Evolutionary conservation across 2,797 vertebrate genomes (phyloP).

Genomic region (Ispidina lecontei): DNA sequence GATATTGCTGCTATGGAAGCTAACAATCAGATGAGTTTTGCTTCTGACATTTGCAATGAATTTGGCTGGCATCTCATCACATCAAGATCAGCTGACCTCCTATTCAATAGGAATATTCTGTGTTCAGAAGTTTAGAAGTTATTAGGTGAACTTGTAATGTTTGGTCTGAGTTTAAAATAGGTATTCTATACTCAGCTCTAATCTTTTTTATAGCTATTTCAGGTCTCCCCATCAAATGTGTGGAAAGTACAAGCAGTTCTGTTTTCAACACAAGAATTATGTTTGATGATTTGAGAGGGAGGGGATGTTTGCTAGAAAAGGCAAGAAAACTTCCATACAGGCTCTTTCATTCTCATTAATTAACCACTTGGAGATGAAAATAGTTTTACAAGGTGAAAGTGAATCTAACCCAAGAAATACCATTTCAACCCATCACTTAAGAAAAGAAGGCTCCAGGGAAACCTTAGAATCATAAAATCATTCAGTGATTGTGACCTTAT

Average conservation of each 20-base stretch:
- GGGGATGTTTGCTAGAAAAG: not conserved
- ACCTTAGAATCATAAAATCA: too few species aligned
- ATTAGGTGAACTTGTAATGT: not conserved
- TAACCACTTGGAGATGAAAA: not conserved
- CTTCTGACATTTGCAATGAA: not conserved
- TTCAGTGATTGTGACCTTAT: too few species aligned
- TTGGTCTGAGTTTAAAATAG: not conserved
- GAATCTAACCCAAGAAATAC: not conserved
- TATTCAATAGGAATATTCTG: not conserved
- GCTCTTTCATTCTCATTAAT: not conserved
- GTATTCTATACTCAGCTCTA: not conserved
- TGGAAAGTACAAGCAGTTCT: not conserved
- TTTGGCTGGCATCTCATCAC: not conserved
- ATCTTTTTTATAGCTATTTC: not conserved
- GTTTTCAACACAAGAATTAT: not conserved
- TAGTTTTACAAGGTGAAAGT: not conserved
- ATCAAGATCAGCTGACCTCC: not conserved
- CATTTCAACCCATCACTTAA: not conserved
- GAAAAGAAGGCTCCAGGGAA: too few species aligned
- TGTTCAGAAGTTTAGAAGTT: not conserved
- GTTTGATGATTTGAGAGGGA: not conserved
- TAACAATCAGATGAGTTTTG: not conserved
- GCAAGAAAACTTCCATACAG: accelerated
- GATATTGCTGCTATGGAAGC: not conserved
- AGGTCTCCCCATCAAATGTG: not conserved